These are phyloP conservation scores for Uloborus plumipes DNA, from an alignment of 2,888 invertebrate genomes.

Conservation along the genomic window DNA sequence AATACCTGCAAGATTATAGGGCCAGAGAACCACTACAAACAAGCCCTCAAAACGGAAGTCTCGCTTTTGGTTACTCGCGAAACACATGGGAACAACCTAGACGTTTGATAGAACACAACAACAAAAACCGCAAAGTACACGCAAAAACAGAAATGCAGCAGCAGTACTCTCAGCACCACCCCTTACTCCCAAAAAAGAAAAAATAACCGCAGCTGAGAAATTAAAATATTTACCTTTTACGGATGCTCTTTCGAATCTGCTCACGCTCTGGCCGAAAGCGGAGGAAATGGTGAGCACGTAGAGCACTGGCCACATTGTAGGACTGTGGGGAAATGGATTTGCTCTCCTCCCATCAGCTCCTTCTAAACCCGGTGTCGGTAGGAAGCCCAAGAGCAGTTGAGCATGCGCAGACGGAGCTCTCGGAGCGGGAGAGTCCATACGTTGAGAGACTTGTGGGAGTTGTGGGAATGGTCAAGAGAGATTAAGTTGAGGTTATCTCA, in stretches of 20 bases:
- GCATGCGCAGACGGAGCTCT: too few relatives aligned
- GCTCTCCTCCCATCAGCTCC: neutral
- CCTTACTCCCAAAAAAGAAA: too few relatives aligned
- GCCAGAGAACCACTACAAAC: too few relatives aligned
- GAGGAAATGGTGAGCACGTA: constrained; percentile 21
- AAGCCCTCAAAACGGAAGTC: neutral
- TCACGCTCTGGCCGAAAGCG: constrained; percentile 23
- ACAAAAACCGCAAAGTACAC: neutral
- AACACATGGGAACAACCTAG: neutral
- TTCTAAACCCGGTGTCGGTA: constrained; percentile 6
- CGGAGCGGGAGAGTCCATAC: too few relatives aligned
- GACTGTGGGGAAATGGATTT: constrained; percentile 19
- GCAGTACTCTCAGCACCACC: too few relatives aligned
- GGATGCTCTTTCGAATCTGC: constrained; percentile 39
- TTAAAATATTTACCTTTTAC: constrained; percentile 49
- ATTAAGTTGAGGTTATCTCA: too few relatives aligned
- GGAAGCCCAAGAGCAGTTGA: constrained; percentile 28
- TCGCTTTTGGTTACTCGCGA: neutral
- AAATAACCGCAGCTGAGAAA: too few relatives aligned
- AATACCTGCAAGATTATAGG: too few relatives aligned
- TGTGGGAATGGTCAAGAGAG: too few relatives aligned
- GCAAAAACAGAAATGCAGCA: too few relatives aligned
- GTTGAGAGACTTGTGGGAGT: too few relatives aligned
- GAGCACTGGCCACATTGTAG: constrained; percentile 38
- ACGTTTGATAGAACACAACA: neutral